Evolutionary conservation across 2,797 vertebrate species (phyloP).

Genomic region (Neostethus bicornis): DNA sequence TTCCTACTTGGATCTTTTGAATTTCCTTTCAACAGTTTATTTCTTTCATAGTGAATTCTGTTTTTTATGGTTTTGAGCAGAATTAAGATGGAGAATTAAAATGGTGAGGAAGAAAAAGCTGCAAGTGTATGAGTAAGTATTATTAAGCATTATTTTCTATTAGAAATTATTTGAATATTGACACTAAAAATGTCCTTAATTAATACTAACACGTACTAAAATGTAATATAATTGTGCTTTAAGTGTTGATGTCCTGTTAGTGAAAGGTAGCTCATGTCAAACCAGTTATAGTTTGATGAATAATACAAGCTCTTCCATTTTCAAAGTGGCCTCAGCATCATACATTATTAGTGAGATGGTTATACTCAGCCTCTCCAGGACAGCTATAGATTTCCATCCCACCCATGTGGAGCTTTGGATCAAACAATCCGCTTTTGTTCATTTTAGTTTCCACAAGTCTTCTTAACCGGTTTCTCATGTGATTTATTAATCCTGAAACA

Average conservation of each 20-base stretch:
- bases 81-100: constrained; percentile 78
- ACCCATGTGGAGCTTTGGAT: constrained; percentile 26
- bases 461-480: background rate
- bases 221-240: background rate
- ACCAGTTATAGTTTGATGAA: constrained; percentile 36
- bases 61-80: constrained; percentile 37
- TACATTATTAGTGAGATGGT: constrained; percentile 68
- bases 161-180: no score
- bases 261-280: background rate
- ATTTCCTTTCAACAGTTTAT: constrained; percentile 7
- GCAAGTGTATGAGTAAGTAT: constrained; percentile 76
- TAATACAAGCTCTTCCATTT: constrained; percentile 42
- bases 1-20: constrained; percentile 21
- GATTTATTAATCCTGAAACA: background rate
- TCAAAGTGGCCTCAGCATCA: constrained; percentile 32
- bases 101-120: constrained; percentile 77
- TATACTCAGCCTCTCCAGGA: constrained; percentile 48
- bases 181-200: background rate
- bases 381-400: constrained; percentile 62
- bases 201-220: background rate
- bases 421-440: constrained; percentile 4
- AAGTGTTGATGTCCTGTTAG: no score
- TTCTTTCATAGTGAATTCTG: constrained; percentile 21
- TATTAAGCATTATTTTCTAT: no score
- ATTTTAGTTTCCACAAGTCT: background rate